Evolutionary conservation across 1,140 invertebrate genomes (phyloP).

Genomic region (Zaprionus tsacasi): DNA sequence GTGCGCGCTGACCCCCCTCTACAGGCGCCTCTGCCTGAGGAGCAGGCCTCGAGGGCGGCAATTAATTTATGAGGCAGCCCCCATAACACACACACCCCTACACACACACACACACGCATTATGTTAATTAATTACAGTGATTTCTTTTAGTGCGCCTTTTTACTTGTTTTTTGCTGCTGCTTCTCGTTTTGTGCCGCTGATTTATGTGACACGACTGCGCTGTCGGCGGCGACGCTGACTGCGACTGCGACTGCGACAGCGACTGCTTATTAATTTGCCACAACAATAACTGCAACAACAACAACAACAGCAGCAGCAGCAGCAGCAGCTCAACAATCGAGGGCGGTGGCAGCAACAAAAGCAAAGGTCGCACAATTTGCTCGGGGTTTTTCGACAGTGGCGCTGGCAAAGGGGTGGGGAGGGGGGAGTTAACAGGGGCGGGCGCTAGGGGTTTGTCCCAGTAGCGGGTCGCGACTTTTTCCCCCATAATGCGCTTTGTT

Average conservation of each 20-base stretch:
- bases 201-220: conserved; percentile 42
- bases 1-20: conserved; percentile 33
- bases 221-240: conserved; percentile 5
- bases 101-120: conserved; percentile 32
- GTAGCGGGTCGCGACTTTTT: conserved; percentile 19
- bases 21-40: conserved; percentile 6
- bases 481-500: conserved; percentile 61
- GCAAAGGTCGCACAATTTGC: conserved; percentile 50
- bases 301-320: conserved; percentile 31
- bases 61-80: conserved; percentile 75
- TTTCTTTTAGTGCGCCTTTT: conserved; percentile 66
- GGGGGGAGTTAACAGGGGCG: not conserved
- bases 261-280: conserved; percentile 50
- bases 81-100: conserved; percentile 9
- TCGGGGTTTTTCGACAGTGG: conserved; percentile 4
- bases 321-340: conserved; percentile 6
- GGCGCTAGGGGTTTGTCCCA: too few species aligned
- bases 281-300: conserved; percentile 53
- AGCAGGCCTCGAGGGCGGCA: conserved; percentile 57
- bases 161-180: conserved; percentile 19
- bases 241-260: conserved; percentile 5
- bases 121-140: conserved; percentile 79
- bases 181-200: conserved; percentile 23
- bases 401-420: not conserved
- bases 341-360: conserved; percentile 21